Base-by-base conservation (phyloP, 23 tunicate species). In the Oikopleura albicans region DNA sequence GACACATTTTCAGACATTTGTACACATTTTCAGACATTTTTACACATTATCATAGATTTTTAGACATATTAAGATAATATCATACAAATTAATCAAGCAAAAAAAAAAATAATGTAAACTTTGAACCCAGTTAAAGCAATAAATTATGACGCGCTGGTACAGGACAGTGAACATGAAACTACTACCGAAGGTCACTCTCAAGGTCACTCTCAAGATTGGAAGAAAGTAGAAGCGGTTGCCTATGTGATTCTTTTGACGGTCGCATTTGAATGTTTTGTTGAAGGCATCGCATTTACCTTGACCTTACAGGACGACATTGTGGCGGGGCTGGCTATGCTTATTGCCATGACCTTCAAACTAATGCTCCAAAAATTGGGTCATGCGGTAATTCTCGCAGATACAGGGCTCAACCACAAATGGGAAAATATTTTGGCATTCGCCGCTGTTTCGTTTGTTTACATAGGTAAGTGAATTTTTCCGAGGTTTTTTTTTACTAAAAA, bases 281-380 rank as follows among this genome's bases (percentile, higher is more conserved):
- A 71, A 71, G 79, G 79, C 79, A 71, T 71, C 4, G 79, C 79
- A 16, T 71, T 71, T 29, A 31, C 79, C 4, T 71, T 71, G 79
- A 71, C 79, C 4, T 31, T 71, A 2, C 37, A 27, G 31, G 79
- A 71, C 37, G 79, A 71, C 36, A 27, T 71, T 2, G 79, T 34
- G 2, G 79, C 79, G 37, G 79, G 79, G 31, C 2, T 71, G 28
- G 27, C 79, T 71, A 29, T 71, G 37, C 35, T 71, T 34, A 2
- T 31, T 29, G 79, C 79, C 36, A 71, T 71, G 79, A 12, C 31
- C 4, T 29, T 71, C 79, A 71, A 71, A 71, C 2, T 71, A 29
- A 71, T 71, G 31, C 79, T 37, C 34, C 79, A 71, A 71, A 71
- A 71, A 71, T 37, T 71, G 2, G 79, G 79, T 2, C 4, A 71